Evolutionary conservation across 37 sponge, comb jelly and placozoan genomes (phyloP), one percentile per base, ranked within the genome.

Genomic region (Petrosia ficiformis): DNA sequence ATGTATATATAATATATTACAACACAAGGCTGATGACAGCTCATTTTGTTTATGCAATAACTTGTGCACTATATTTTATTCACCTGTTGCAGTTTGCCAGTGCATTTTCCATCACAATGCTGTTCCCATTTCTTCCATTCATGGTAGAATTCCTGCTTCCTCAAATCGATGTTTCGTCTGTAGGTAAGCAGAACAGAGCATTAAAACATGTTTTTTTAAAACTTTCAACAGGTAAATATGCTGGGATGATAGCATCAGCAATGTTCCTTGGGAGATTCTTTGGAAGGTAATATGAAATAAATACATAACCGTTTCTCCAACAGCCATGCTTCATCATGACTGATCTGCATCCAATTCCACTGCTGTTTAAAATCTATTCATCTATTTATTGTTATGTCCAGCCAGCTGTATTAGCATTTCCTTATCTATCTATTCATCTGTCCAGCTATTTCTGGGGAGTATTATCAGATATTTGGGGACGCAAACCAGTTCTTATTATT

Each of bases 101-200:
- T 82, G 72, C 85, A 4, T 90, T 68, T 44, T 36, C 88, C 56
- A 90, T 90, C 71, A 87, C 91, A 2, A 77, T 87, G 87, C 39
- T 90, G 42, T 94, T 94, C 52, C 95, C 95, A 3, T 90, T 84
- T 61, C 82, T 90, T n/a, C 91, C 91, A 10, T 94, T 89, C 83
- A 90, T 94, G 95, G 88, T 90, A 40, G 57, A 80, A 52, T 77
- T 81, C 22, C 77, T 89, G 22, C 37, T 78, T 1, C 89, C 89
- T 33, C 54, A 44, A 19, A 29, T 89, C 31, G 39, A 73, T 32
- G 79, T 71, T 42, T 56, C 65, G 2, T 44, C 60, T 33, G 72
- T 82, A 29, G 75, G 82, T 66, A 43, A 64, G 77, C 19, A 0
- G 35, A 1, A 4, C 52, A 3, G 1, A 0, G 5, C 57, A 26